Evolutionary conservation across 2,113 vertebrate genomes (phyloP), one percentile per base, ranked within the genome.

Genomic region (Mola mola): DNA sequence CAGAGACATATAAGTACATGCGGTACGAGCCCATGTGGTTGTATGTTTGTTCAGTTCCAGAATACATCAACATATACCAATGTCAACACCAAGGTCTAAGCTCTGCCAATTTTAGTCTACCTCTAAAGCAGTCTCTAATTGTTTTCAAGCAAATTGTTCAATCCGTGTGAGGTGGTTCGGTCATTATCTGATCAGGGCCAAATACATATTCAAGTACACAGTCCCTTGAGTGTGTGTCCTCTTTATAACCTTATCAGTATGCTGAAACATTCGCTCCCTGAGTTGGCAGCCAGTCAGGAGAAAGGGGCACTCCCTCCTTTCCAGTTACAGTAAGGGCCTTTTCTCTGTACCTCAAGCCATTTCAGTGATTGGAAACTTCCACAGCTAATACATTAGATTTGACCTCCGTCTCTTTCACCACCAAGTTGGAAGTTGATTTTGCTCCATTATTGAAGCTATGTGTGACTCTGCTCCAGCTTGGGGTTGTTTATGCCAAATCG

Each of bases 301-400:
- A 13, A 47, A 29, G 59, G 29, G 55, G 65, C 72, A 40, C 75
- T 66, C 70, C 75, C 34, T 72, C 26, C 69, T 83, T 56, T 73
- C 43, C 83, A 65, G 81, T 73, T 82, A 69, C 8, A 25, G 12
- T 62, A 67, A 74, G 78, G 82, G 84, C 65, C 68, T 62, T 79
- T 44, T 78, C 42, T 76, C 22, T 59, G 63, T 36, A n/a, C 63
- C 59, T 63, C 43, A 46, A 66, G 65, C 87, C 73, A 87, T 87
- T 86, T 88, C 46, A 49, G 69, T 90, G 83, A 90, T 88, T 90
- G 75, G 68, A 81, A 78, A 74, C 71, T 46, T 78, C 36, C 66
- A 57, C 48, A 20, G 33, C 68, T 72, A 78, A 87, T 84, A 76
- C 70, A 78, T 77, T 78, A 75, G 46, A 72, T 60, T 17, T 64